Evolutionary conservation across 2,113 vertebrate species (phyloP).

Genomic region (Elephantulus edwardii): DNA sequence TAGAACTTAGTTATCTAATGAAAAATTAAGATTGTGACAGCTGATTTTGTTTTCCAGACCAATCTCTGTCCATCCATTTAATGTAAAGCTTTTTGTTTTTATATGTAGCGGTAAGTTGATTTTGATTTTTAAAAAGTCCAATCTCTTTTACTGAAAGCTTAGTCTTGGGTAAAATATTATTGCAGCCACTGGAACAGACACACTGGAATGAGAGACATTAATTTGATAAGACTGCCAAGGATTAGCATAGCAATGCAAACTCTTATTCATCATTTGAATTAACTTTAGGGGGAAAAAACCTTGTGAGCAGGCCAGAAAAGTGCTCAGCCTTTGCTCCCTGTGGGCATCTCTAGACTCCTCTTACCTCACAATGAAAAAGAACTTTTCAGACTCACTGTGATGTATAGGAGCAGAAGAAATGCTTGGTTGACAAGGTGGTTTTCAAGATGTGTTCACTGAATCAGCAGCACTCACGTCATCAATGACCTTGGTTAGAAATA

Average conservation of each 20-base stretch:
- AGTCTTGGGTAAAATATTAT: conserved; percentile 39
- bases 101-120: conserved; percentile 41
- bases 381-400: background rate
- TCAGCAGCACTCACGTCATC: background rate
- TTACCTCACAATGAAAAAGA: background rate
- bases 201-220: background rate
- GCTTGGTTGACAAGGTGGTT: background rate
- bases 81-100: conserved; percentile 37
- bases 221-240: conserved; percentile 41
- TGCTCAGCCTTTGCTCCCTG: background rate
- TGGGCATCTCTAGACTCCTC: background rate
- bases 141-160: conserved; percentile 32
- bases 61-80: conserved; percentile 17
- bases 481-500: background rate
- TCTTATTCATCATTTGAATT: background rate
- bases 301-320: background rate
- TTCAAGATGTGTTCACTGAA: background rate
- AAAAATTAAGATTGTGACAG: conserved; percentile 9
- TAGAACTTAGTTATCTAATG: background rate
- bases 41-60: conserved; percentile 42
- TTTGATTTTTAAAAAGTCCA: conserved; percentile 32
- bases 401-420: background rate
- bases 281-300: conserved; percentile 1
- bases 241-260: conserved; percentile 6
- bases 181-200: background rate